These are phyloP conservation scores for Dolomedes plantarius DNA, from an alignment of 2,888 invertebrate species.

Conservation along the genomic window DNA sequence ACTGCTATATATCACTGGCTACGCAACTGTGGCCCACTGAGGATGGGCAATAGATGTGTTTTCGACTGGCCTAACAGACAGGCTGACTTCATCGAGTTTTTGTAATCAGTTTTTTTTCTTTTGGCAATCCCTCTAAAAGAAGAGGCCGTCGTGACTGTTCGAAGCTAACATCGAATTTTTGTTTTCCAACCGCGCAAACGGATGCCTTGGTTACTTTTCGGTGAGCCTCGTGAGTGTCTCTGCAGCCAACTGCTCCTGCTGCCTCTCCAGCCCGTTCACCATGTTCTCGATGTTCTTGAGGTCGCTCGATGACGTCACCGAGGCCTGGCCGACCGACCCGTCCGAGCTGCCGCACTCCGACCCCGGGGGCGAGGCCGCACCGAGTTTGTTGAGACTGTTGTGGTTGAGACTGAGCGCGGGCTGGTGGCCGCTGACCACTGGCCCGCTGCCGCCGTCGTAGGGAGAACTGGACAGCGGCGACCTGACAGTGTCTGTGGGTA, in stretches of 20 bases:
- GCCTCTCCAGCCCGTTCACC: conserved; percentile 73
- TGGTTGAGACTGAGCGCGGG: conserved; percentile 39
- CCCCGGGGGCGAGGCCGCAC: conserved; percentile 58
- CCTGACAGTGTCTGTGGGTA: conserved; percentile 45
- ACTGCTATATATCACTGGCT: conserved; percentile 67
- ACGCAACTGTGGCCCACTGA: conserved; percentile 24
- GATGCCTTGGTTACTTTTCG: conserved; percentile 81
- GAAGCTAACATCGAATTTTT: not conserved
- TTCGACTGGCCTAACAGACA: conserved; percentile 19
- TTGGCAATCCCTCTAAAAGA: too few species aligned
- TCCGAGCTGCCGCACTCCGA: conserved; percentile 71
- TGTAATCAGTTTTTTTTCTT: conserved; percentile 20
- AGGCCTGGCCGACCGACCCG: conserved; percentile 63
- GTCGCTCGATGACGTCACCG: conserved; percentile 69
- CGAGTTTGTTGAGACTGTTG: conserved; percentile 45
- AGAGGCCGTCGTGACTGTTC: not conserved
- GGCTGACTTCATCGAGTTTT: conserved; percentile 33
- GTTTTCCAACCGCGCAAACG: not conserved
- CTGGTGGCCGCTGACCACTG: not conserved
- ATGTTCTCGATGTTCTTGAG: conserved; percentile 73
- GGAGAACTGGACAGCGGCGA: conserved; percentile 55
- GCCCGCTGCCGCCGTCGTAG: conserved; percentile 25
- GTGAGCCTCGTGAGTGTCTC: conserved; percentile 69
- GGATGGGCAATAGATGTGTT: not conserved
- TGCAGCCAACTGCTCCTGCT: conserved; percentile 72